Percentiles rank a stretch among this genome's conserved stretches.
phyloP scores from a whole-genome alignment of 2,113 vertebrate species.

The Sceloporus undulatus region DNA sequence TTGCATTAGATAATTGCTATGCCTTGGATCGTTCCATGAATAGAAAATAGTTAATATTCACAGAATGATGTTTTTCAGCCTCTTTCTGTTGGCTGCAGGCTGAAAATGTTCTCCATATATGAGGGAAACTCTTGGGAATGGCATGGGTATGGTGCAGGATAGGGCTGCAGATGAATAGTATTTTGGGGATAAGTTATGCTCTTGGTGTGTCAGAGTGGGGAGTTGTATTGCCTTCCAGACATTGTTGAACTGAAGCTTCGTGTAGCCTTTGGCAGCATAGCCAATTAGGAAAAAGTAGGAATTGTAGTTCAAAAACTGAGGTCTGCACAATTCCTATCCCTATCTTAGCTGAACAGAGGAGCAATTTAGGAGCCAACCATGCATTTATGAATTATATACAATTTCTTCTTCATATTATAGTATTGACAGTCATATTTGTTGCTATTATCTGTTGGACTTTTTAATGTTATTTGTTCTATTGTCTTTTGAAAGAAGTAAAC shows the following conservation, averaged over 20 bases:
- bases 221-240: too few relatives aligned
- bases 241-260: too few relatives aligned
- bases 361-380: neutral
- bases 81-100: neutral
- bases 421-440: neutral
- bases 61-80: neutral
- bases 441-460: neutral
- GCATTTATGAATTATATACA: constrained; percentile 15
- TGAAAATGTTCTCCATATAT: neutral
- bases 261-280: too few relatives aligned
- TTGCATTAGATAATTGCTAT: neutral
- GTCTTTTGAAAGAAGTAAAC: neutral
- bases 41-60: neutral
- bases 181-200: neutral
- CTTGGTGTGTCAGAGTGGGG: too few relatives aligned
- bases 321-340: too few relatives aligned
- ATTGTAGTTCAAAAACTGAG: too few relatives aligned
- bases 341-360: neutral
- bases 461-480: neutral
- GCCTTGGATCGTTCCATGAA: neutral
- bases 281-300: too few relatives aligned
- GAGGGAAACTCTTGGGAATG: neutral
- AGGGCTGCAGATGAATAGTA: neutral
- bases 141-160: neutral
- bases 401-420: neutral